A percentile compares a stretch with the other conserved stretches of the same genome.
Evolutionary conservation across 2,888 invertebrate species (phyloP).

Genomic region (Cheilosia vulpina): DNA sequence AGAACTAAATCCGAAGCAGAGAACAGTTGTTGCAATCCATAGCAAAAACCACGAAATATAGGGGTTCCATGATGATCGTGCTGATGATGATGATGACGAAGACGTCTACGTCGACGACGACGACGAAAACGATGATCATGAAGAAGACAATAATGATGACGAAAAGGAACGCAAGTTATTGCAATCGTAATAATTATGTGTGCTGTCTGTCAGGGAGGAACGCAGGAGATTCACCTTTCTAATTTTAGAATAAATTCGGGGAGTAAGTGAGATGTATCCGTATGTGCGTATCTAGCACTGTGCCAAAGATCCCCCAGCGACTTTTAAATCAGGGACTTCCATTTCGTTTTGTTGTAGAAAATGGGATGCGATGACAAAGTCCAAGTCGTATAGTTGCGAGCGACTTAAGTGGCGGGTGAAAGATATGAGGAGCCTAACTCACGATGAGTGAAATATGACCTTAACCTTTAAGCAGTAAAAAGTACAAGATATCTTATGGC

Average conservation of each 20-base stretch:
- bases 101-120: constrained; percentile 17
- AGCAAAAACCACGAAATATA: constrained; percentile 63
- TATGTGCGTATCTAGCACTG: constrained; percentile 39
- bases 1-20: constrained; percentile 19
- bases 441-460: constrained; percentile 11
- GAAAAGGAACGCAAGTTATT: constrained; percentile 57
- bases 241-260: constrained; percentile 63
- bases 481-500: background rate
- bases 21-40: constrained; percentile 69
- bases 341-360: constrained; percentile 12
- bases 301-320: constrained; percentile 63
- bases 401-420: constrained; percentile 49
- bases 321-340: constrained; percentile 29
- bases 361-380: constrained; percentile 50
- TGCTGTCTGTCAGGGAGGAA: constrained; percentile 52
- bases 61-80: constrained; percentile 60
- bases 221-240: constrained; percentile 74
- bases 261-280: constrained; percentile 56
- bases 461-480: constrained; percentile 19
- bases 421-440: constrained; percentile 38
- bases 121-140: constrained; percentile 6
- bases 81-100: constrained; percentile 18
- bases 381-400: constrained; percentile 12
- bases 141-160: constrained; percentile 18
- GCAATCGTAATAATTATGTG: constrained; percentile 70